Conservation (phyloP, 2,113 vertebrate species). For the Cephalopholis sonnerati region DNA sequence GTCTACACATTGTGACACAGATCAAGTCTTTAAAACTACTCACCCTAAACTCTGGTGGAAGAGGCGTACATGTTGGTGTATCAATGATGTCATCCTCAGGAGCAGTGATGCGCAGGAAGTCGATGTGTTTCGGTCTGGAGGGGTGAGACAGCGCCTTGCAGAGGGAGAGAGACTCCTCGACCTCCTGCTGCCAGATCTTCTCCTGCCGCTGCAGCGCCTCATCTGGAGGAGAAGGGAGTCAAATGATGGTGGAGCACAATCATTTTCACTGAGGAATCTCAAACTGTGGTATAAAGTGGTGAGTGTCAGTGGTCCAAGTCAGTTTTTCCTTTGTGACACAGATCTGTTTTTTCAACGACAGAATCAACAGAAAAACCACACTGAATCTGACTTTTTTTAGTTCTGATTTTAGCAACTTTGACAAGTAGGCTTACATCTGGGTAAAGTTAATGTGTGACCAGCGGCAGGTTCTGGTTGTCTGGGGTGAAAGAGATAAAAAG, state of each 20-base stretch:
- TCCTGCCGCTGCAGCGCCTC: slow-evolving; percentile 71
- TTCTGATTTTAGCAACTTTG: too few species aligned
- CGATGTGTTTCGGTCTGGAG: slow-evolving; percentile 67
- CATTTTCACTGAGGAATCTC: not conserved
- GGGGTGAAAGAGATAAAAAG: too few species aligned
- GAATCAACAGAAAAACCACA: too few species aligned
- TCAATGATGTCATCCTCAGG: slow-evolving; percentile 69
- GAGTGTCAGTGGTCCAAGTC: too few species aligned
- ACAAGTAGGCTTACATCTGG: too few species aligned
- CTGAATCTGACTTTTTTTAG: too few species aligned
- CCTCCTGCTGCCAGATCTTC: slow-evolving; percentile 76
- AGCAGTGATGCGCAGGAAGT: slow-evolving; percentile 75
- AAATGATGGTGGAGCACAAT: not conserved
- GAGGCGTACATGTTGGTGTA: slow-evolving; percentile 33
- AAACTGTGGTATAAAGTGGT: not conserved
- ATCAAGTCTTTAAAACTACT: slow-evolving; percentile 39
- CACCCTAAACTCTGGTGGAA: slow-evolving; percentile 45
- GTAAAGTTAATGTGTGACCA: too few species aligned
- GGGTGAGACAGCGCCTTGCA: slow-evolving; percentile 63
- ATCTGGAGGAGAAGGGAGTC: slow-evolving; percentile 49
- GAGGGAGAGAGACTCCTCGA: slow-evolving; percentile 69
- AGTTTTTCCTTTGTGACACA: too few species aligned
- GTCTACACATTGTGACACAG: not conserved
- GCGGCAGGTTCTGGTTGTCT: too few species aligned
- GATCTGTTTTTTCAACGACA: too few species aligned